A percentile compares a stretch with the other conserved stretches of the same genome.
These are phyloP conservation scores for Gryon sp. DNA, from an alignment of 1,140 invertebrate genomes.

Conservation along the genomic window DNA sequence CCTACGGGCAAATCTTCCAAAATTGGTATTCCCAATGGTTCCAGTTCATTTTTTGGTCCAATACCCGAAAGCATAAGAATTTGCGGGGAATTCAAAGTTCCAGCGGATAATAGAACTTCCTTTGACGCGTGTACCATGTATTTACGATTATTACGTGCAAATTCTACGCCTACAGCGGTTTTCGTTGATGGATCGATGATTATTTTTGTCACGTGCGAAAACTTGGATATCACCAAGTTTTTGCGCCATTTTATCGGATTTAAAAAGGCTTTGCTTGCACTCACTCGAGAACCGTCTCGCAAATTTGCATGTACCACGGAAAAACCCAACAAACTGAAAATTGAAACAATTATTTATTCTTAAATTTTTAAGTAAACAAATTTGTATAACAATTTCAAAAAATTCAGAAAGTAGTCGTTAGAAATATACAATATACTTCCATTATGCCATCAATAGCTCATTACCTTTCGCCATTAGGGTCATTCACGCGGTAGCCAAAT, in stretches of 20 bases:
- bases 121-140: constrained; percentile 76
- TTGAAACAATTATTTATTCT: neutral
- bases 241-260: constrained; percentile 81
- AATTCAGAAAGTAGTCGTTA: too few relatives aligned
- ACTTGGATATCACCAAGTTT: constrained; percentile 86
- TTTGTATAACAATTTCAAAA: constrained; percentile 9
- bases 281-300: constrained; percentile 84
- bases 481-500: constrained; percentile 80
- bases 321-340: constrained; percentile 80
- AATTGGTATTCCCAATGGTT: constrained; percentile 78
- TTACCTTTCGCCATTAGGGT: constrained; percentile 81
- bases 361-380: too few relatives aligned
- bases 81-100: constrained; percentile 81
- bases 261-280: constrained; percentile 85
- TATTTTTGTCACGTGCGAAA: constrained; percentile 84
- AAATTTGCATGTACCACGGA: constrained; percentile 86
- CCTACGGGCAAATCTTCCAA: constrained; percentile 87
- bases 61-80: constrained; percentile 83
- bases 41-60: constrained; percentile 80
- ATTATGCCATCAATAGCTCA: constrained; percentile 12
- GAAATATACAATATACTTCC: too few relatives aligned
- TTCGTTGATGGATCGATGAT: constrained; percentile 83
- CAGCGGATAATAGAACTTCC: constrained; percentile 82
- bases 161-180: constrained; percentile 84
- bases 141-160: constrained; percentile 80